Conservation (phyloP, 2,797 vertebrate species). For the Cryptoprocta ferox region DNA sequence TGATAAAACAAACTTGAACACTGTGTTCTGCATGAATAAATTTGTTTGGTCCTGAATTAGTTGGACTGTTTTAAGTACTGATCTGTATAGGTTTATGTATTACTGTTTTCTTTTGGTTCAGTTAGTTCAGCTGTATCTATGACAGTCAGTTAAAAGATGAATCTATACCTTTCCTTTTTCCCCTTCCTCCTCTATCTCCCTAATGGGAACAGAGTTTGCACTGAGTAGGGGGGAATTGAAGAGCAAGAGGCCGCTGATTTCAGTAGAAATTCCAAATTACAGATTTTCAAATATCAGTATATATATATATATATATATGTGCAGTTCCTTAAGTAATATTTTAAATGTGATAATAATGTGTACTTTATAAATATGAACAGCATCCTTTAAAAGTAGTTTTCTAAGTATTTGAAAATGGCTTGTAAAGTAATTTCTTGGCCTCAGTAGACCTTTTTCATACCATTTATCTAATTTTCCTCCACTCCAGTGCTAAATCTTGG, state of each 20-base stretch:
- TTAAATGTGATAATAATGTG: background rate
- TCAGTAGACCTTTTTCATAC: background rate
- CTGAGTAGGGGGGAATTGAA: background rate
- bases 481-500: background rate
- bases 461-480: background rate
- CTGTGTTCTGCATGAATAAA: background rate
- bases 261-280: background rate
- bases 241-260: background rate
- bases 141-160: background rate
- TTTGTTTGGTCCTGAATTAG: background rate
- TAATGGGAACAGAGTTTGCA: background rate
- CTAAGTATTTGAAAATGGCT: background rate
- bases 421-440: background rate
- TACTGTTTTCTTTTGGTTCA: background rate
- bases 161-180: background rate
- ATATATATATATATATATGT: too few relatives aligned
- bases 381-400: background rate
- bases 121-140: background rate
- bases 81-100: background rate
- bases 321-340: background rate
- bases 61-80: background rate
- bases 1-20: slow-evolving; percentile 27
- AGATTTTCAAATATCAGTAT: background rate
- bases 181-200: background rate
- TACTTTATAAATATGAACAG: background rate